Percentiles rank a stretch among this genome's conserved stretches.
phyloP scores from a whole-genome alignment of 2,113 vertebrate species.

The Dendrocopos noguchii region DNA sequence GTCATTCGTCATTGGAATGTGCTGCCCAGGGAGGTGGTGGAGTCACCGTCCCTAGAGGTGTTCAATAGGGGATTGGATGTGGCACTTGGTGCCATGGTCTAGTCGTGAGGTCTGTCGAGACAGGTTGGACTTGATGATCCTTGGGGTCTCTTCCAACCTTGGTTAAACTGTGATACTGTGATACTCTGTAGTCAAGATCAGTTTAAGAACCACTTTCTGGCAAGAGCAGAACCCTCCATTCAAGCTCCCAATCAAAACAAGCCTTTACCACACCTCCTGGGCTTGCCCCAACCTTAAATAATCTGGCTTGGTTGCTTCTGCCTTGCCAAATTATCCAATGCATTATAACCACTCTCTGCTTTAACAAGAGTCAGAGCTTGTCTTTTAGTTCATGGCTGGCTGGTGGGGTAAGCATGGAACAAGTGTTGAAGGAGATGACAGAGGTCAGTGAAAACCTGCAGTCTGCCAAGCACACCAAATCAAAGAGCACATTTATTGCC shows the following conservation, averaged over 20 bases:
- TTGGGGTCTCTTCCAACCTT: too few species aligned
- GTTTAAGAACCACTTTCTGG: background rate
- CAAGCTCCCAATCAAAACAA: background rate
- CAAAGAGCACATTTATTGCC: background rate
- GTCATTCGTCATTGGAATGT: too few species aligned
- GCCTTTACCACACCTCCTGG: background rate
- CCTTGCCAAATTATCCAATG: background rate
- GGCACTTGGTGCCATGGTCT: too few species aligned
- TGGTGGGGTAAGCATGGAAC: background rate
- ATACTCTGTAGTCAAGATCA: background rate
- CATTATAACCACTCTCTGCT: background rate
- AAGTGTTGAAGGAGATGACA: background rate
- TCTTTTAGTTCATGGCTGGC: background rate
- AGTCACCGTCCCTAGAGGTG: too few species aligned
- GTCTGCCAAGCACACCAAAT: background rate
- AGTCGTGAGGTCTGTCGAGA: too few species aligned
- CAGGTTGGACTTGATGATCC: too few species aligned
- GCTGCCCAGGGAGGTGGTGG: too few species aligned
- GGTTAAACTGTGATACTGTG: too few species aligned
- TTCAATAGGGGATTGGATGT: too few species aligned
- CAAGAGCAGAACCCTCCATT: accelerated
- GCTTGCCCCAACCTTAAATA: background rate
- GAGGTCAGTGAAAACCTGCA: background rate
- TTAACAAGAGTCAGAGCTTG: background rate
- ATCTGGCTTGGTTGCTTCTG: background rate